Base-by-base conservation (phyloP, 2,113 vertebrate species). In the Chloropsis cyanopogon region DNA sequence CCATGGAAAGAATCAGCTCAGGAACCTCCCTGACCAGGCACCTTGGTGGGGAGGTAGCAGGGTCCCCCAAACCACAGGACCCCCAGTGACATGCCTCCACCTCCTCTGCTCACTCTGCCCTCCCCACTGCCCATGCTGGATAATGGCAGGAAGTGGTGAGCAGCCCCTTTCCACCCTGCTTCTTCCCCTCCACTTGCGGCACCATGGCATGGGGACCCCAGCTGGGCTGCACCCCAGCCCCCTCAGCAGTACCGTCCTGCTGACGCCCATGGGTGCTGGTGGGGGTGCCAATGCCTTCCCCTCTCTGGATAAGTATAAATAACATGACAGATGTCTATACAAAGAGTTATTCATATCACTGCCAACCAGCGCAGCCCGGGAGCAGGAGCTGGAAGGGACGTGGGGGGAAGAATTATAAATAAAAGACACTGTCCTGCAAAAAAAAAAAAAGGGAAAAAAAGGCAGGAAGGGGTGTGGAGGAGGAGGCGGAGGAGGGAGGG, bases 321-420 rank as follows among this genome's bases (percentile, higher is more conserved):
- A 95, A 95, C 94, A 75, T 95, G 96, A 92, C 96, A 96, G 96
- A 95, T 96, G 94, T 96, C 96, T 90, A 68, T 85, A 96, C 93
- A 95, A 94, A 95, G 96, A 93, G 96, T 96, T 95, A 95, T 96
- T 96, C 96, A 94, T 93, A 90, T 93, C 71, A 2, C 94, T 96
- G 94, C 91, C 94, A 93, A 90, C 84, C 60, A 92, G 90, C 85
- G 28, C 91, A 92, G 93, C 89, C 86, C 42, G 12, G 64, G 86
- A 91, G 90, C 86, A 83, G 90, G 54, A 94, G 93, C 90, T 82
- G 81, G 75, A 90, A 90, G 86, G 83, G 87, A 64, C 29, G 80
- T 47, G 71, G 57, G 69, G 88, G 82, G 83, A 54, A 33, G 73
- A 81, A 84, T 91, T 93, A 70, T 75, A 92, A 94, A 93, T 75